A percentile compares a stretch with the other conserved stretches of the same genome.
These are phyloP conservation scores for Ceratoteleas bidentatus DNA, from an alignment of 1,140 invertebrate genomes.

Conservation along the genomic window DNA sequence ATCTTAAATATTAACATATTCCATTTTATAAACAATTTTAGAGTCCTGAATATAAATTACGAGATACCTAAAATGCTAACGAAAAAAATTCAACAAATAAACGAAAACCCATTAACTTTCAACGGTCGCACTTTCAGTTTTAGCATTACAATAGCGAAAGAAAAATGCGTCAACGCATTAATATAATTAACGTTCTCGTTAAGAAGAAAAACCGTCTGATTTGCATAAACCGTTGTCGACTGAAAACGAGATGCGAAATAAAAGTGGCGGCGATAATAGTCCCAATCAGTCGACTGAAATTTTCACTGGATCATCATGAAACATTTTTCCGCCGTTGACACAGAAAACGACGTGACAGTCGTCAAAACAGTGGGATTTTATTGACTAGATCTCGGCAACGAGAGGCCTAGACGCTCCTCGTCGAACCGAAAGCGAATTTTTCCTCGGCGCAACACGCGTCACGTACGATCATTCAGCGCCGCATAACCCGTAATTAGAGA, in stretches of 20 bases:
- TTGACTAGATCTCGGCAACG: slow-evolving; percentile 16
- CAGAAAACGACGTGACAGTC: slow-evolving; percentile 43
- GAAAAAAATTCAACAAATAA: too few species aligned
- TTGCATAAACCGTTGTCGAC: too few species aligned
- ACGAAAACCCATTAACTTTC: too few species aligned
- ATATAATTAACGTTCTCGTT: too few species aligned
- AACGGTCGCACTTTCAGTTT: too few species aligned
- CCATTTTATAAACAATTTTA: too few species aligned
- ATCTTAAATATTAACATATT: too few species aligned
- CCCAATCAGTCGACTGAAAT: background rate
- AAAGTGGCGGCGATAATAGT: background rate
- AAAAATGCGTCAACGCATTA: too few species aligned
- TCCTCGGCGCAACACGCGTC: slow-evolving; percentile 42
- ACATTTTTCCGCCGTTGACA: slow-evolving; percentile 30
- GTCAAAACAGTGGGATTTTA: slow-evolving; percentile 36
- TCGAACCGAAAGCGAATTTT: slow-evolving; percentile 51
- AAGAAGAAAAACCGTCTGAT: background rate
- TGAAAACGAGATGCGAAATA: background rate
- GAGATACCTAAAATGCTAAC: too few species aligned
- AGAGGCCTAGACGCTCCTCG: slow-evolving; percentile 12
- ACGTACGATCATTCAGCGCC: slow-evolving; percentile 45
- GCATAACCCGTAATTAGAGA: slow-evolving; percentile 30
- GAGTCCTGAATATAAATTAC: too few species aligned
- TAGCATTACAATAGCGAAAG: too few species aligned
- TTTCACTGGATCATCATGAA: slow-evolving; percentile 31